Evolutionary conservation across 2,888 invertebrate species (phyloP).

Genomic region (Drosophila limbata): DNA sequence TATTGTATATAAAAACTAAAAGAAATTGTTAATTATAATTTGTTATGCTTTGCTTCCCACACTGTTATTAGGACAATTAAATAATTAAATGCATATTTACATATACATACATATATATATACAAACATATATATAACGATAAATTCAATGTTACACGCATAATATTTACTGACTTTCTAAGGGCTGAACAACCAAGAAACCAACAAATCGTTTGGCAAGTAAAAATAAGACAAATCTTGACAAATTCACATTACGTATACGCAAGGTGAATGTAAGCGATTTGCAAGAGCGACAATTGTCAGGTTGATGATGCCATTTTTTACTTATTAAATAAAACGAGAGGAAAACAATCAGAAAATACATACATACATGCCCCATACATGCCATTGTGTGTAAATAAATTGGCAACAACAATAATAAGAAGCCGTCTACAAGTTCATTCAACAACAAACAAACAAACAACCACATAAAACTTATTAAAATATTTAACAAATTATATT

Average conservation of each 20-base stretch:
- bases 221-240: conserved; percentile 18
- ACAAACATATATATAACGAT: conserved; percentile 25
- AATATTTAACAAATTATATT: conserved; percentile 48
- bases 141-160: conserved; percentile 29
- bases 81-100: conserved; percentile 57
- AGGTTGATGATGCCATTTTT: conserved; percentile 27
- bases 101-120: conserved; percentile 25
- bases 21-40: conserved; percentile 67
- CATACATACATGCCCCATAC: conserved; percentile 14
- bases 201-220: conserved; percentile 19
- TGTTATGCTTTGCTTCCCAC: conserved; percentile 77
- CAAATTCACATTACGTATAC: conserved; percentile 21
- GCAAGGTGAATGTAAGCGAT: conserved; percentile 3
- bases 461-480: conserved; percentile 32
- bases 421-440: conserved; percentile 52
- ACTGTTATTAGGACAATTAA: conserved; percentile 82
- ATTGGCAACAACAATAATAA: conserved; percentile 51
- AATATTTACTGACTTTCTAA: conserved; percentile 12
- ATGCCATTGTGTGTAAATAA: conserved; percentile 43
- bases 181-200: conserved; percentile 22
- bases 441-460: conserved; percentile 17
- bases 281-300: conserved; percentile 12
- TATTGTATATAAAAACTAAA: conserved; percentile 38
- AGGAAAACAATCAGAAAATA: conserved; percentile 19
- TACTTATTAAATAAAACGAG: conserved; percentile 4